These are phyloP conservation scores for Monochamus alternatus DNA, from an alignment of 2,888 invertebrate genomes.

Conservation along the genomic window DNA sequence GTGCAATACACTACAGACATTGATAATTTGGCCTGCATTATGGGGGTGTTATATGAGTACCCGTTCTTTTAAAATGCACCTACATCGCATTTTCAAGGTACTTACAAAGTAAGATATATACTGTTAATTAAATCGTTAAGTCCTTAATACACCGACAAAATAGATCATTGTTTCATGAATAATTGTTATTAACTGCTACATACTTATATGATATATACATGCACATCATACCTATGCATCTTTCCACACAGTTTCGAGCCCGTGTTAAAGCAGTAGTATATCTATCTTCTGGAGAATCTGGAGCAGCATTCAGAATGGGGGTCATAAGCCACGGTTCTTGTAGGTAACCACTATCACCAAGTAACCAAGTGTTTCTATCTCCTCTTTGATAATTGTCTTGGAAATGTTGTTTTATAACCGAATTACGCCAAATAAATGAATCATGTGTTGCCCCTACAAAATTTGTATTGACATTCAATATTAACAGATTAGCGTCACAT, in stretches of 20 bases:
- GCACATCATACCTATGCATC: background rate
- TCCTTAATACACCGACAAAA: no score
- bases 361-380: background rate
- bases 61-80: background rate
- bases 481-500: background rate
- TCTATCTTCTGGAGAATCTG: constrained; percentile 6
- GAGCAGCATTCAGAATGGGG: background rate
- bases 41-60: background rate
- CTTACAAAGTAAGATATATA: background rate
- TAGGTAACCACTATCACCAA: background rate
- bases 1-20: background rate
- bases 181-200: no score
- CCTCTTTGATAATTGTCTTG: background rate
- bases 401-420: background rate
- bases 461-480: background rate
- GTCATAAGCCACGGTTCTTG: constrained; percentile 2
- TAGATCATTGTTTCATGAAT: no score
- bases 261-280: background rate
- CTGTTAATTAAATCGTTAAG: no score
- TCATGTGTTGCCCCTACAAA: background rate
- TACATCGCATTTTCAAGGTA: background rate
- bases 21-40: constrained; percentile 12
- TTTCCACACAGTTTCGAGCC: background rate
- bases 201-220: no score
- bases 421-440: background rate